Base-by-base conservation (phyloP, 2,888 invertebrate genomes). In the Volucella bombylans region DNA sequence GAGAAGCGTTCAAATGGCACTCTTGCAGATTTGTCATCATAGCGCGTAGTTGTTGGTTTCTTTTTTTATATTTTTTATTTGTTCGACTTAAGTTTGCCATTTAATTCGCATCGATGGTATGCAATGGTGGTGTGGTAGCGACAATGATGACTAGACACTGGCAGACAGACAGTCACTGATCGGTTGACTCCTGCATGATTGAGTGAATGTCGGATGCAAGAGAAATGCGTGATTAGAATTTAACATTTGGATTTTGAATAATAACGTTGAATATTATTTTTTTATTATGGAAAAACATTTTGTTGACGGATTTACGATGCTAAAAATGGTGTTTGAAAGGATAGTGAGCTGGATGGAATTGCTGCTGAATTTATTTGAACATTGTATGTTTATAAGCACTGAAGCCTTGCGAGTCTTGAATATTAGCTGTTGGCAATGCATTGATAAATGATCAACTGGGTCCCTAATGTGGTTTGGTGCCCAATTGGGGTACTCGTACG, bases 201-300 rank as follows among this genome's bases (percentile, higher is more conserved):
- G 79, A 74, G 49, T 65, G 72, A 78, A 78, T 78, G 78, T 54
- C 77, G 61, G 77, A 82, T 82, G 82, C 77, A 77, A 82, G 77
- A 72, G 77, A 62, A 72, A 82, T 82, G 69, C 79, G 82, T 83
- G 82, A 83, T 79, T 79, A 79, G 82, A 78, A 79, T 83, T 79
- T 74, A 64, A 69, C 73, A 64, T 73, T 38, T 45, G 55, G 55
- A 50, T 15, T 43, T 31, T 52, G 41, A 50, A 52, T 38, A 72
- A 49, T 64, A 14, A 15, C 6, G 38, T 65, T 65, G 62, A 23
- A 45, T n/a, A 54, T 8, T 14, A 47, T 14, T 23, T 38, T 55
- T 14, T 23, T 38, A 14, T 69, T 38, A 10, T 68, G 47, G 23
- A 45, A 47, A 62, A 31, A 54, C 10, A 14, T 50, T 62, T 47